phyloP scores from a whole-genome alignment of 2,797 vertebrate genomes.

The Rhinatrema bivittatum region DNA sequence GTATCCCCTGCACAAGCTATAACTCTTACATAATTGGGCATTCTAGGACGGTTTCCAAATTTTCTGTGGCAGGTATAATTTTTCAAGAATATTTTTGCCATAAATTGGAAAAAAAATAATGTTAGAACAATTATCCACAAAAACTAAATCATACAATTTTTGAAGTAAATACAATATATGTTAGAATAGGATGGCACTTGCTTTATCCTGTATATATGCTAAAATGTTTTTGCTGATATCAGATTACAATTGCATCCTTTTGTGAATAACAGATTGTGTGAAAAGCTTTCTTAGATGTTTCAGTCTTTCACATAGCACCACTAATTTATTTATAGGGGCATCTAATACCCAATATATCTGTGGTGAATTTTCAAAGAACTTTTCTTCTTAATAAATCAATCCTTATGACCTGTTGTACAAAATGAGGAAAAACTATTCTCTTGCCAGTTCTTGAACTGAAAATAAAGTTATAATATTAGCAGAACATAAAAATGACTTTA shows the following conservation, averaged over 20 bases:
- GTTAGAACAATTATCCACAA: conserved; percentile 34
- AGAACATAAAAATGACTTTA: no score
- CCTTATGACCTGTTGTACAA: no score
- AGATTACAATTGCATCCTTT: conserved; percentile 2
- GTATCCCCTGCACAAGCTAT: conserved; percentile 44
- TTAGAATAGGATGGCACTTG: neutral
- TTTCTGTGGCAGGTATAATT: conserved; percentile 44
- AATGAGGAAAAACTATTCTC: no score
- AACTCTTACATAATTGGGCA: conserved; percentile 58
- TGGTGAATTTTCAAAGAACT: neutral
- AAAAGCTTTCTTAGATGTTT: neutral
- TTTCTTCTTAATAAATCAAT: no score
- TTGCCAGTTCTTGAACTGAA: no score
- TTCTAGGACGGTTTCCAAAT: conserved; percentile 52
- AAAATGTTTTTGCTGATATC: neutral
- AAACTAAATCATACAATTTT: conserved; percentile 32
- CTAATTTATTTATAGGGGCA: neutral
- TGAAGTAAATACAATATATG: conserved; percentile 4
- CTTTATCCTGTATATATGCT: neutral
- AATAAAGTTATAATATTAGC: no score
- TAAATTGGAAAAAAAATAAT: conserved; percentile 28
- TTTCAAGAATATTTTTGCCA: conserved; percentile 46
- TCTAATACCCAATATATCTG: neutral
- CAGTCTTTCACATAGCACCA: conserved; percentile 4
- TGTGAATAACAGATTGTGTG: conserved; percentile 18